Evolutionary conservation across 2,888 invertebrate genomes (phyloP).

Genomic region (Drosophila atripex): DNA sequence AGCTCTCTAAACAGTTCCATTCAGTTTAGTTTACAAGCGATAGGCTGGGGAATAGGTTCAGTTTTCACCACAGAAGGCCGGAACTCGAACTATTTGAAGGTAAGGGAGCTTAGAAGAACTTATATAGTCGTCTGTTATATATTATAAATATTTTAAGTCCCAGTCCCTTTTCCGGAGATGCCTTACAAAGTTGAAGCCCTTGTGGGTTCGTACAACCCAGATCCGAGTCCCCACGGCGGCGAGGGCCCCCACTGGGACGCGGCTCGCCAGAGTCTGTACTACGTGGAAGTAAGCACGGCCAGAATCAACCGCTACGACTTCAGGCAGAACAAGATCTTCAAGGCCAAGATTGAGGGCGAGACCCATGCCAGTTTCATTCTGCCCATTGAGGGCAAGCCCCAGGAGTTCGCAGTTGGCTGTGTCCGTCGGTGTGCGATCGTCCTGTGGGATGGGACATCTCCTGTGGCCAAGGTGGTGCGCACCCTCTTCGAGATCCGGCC

Average conservation of each 20-base stretch:
- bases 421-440: slow-evolving; percentile 86
- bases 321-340: slow-evolving; percentile 84
- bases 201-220: slow-evolving; percentile 79
- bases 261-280: slow-evolving; percentile 86
- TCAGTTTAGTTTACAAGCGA: slow-evolving; percentile 17
- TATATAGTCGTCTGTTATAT: no score
- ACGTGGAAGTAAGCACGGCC: slow-evolving; percentile 86
- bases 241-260: slow-evolving; percentile 91
- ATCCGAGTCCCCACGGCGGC: slow-evolving; percentile 84
- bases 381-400: slow-evolving; percentile 86
- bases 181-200: slow-evolving; percentile 82
- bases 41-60: slow-evolving; percentile 3
- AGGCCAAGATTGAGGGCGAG: slow-evolving; percentile 85
- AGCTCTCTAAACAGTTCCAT: slow-evolving; percentile 18
- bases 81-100: slow-evolving; percentile 24
- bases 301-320: slow-evolving; percentile 81
- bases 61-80: not conserved
- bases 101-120: not conserved
- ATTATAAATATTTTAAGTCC: no score
- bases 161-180: slow-evolving; percentile 69
- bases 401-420: slow-evolving; percentile 88
- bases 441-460: slow-evolving; percentile 87
- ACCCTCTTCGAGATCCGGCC: slow-evolving; percentile 85
- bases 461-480: slow-evolving; percentile 84
- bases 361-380: slow-evolving; percentile 86